Evolutionary conservation across 2,888 invertebrate species (phyloP), one percentile per base, ranked within the genome.

Genomic region (Lasioglossum figueresi): DNA sequence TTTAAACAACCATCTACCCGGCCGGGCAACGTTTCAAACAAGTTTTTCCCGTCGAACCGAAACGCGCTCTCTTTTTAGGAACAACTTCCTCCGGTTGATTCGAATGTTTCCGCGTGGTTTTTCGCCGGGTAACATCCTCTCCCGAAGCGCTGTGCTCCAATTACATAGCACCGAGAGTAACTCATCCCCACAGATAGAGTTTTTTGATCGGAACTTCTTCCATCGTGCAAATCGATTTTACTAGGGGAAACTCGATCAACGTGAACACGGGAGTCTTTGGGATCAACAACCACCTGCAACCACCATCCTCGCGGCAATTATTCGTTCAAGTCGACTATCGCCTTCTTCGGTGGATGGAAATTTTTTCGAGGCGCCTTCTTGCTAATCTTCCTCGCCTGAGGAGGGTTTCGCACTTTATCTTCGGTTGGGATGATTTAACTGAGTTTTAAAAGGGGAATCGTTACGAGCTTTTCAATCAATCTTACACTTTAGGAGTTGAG

Each of bases 11-110:
- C 8, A 34, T 66, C 68, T 31, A 27, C 16, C 14, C 31, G 16
- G 1, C 31, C 16, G 43, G 76, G 43, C 31, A 45, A 4, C 76
- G 76, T 76, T 76, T 76, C 76, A 31, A 76, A 48, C 48, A 31
- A 66, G 43, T 48, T 48, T 76, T 63, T 14, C 10, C 23, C 63
- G 43, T 1, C 40, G 43, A 76, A 76, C 66, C n/a, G 37, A 76
- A 48, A 45, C 76, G 3, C 14, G 10, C 5, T 0, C 4, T 4
- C 23, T 23, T 52, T 52, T 52, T 43, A 4, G 59, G 59, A 59
- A 27, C 19, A 1, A 1, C 34, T 31, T 5, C 31, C 16, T 34
- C 66, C 34, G 66, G 34, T 8, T n/a, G 31, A 43, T n/a, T 34
- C 48, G 76, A 19, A 76, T 37, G 45, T 19, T 48, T 48, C 31